A percentile compares a stretch with the other conserved stretches of the same genome.
phyloP scores from a whole-genome alignment of 2,113 vertebrate genomes.

The Acrocephalus kingi region DNA sequence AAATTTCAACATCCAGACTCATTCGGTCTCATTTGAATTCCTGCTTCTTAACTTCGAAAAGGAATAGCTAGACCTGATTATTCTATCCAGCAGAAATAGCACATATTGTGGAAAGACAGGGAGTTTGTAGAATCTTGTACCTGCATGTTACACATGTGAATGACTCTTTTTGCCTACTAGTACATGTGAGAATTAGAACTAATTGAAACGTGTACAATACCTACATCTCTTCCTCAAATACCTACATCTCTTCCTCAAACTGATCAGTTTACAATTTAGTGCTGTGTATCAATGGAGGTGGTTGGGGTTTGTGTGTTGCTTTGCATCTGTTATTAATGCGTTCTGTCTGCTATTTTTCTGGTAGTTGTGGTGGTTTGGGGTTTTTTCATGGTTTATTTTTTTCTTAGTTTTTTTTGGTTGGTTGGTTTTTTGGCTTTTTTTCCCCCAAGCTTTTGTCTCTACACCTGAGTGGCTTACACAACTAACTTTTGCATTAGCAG shows the following conservation, averaged over 20 bases:
- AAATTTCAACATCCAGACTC: no score
- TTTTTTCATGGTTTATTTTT: background rate
- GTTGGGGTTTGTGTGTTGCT: background rate
- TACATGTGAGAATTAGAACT: background rate
- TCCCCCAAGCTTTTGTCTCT: background rate
- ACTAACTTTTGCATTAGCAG: background rate
- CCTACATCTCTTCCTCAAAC: background rate
- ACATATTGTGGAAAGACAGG: background rate
- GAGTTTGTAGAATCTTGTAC: background rate
- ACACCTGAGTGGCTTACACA: background rate
- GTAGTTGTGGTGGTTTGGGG: background rate
- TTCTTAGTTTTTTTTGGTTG: background rate
- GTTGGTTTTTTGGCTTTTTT: background rate
- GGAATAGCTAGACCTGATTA: background rate
- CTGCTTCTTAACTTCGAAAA: background rate
- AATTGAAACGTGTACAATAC: background rate
- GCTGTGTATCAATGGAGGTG: background rate
- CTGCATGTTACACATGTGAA: background rate
- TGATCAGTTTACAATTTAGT: background rate
- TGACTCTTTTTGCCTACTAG: background rate
- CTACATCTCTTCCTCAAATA: background rate
- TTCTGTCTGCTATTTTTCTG: background rate
- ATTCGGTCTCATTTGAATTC: background rate
- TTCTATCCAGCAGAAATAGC: background rate
- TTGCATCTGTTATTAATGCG: background rate